Percentiles rank a stretch among this genome's conserved stretches.
Evolutionary conservation across 2,888 invertebrate genomes (phyloP).

Genomic region (Pegoplata infirma): DNA sequence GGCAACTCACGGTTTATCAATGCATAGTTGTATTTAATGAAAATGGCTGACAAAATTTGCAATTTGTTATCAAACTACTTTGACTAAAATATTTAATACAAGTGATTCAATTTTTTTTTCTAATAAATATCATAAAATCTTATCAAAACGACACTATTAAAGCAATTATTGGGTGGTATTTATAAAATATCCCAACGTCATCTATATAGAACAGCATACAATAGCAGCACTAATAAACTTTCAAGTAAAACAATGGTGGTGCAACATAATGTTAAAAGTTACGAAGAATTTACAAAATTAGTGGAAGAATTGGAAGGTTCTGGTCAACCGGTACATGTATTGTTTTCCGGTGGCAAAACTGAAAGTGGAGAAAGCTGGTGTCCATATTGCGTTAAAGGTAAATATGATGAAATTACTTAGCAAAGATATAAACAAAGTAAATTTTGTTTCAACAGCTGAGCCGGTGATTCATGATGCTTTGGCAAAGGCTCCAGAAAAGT

Average conservation of each 20-base stretch:
- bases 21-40: not conserved
- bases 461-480: slow-evolving; percentile 86
- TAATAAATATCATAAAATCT: not conserved
- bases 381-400: slow-evolving; percentile 91
- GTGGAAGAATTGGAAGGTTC: slow-evolving; percentile 74
- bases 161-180: slow-evolving; percentile 52
- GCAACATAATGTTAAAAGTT: slow-evolving; percentile 77
- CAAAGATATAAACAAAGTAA: not conserved
- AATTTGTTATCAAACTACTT: not conserved
- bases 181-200: slow-evolving; percentile 61
- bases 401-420: slow-evolving; percentile 67
- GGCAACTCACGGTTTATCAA: too few species aligned
- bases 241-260: slow-evolving; percentile 73
- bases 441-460: slow-evolving; percentile 82
- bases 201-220: slow-evolving; percentile 14
- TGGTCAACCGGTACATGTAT: slow-evolving; percentile 74
- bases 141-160: slow-evolving; percentile 65
- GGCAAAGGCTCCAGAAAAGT: slow-evolving; percentile 81
- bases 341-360: slow-evolving; percentile 77
- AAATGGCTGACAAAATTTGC: not conserved
- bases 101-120: slow-evolving; percentile 3
- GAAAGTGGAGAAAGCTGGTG: slow-evolving; percentile 90
- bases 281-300: slow-evolving; percentile 77
- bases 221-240: not conserved
- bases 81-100: not conserved